Evolutionary conservation across 2,113 vertebrate species (phyloP).

Genomic region (Prolemur simus): DNA sequence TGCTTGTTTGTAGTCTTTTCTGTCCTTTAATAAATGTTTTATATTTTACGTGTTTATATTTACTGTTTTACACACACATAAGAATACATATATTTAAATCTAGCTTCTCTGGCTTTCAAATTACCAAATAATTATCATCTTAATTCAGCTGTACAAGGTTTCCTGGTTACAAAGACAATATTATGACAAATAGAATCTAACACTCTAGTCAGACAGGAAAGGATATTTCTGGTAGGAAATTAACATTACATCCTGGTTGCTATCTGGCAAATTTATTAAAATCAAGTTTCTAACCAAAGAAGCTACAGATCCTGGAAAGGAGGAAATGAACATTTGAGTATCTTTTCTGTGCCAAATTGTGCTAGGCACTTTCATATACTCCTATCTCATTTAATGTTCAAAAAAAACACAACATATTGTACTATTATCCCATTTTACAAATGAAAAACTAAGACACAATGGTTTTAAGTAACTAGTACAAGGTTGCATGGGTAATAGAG

Average conservation of each 20-base stretch:
- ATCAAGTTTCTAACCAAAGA: slow-evolving; percentile 32
- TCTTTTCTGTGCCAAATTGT: background rate
- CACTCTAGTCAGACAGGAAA: background rate
- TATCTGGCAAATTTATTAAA: background rate
- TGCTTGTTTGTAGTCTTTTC: background rate
- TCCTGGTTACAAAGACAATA: background rate
- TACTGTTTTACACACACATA: background rate
- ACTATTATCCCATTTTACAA: background rate
- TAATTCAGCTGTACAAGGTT: slow-evolving; percentile 9
- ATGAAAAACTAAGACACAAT: background rate
- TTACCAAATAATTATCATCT: slow-evolving; percentile 26
- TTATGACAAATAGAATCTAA: background rate
- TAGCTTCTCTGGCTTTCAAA: background rate
- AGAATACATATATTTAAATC: background rate
- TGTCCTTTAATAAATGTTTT: background rate
- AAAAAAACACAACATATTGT: background rate
- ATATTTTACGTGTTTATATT: background rate
- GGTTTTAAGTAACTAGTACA: background rate
- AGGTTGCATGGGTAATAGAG: background rate
- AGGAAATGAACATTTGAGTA: background rate
- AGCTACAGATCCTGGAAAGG: background rate
- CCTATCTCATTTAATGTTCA: background rate
- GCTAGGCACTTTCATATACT: background rate
- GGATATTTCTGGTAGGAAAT: slow-evolving; percentile 5
- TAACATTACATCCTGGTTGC: background rate